Base-by-base conservation (phyloP, 2,113 vertebrate genomes). In the Chionomys nivalis region DNA sequence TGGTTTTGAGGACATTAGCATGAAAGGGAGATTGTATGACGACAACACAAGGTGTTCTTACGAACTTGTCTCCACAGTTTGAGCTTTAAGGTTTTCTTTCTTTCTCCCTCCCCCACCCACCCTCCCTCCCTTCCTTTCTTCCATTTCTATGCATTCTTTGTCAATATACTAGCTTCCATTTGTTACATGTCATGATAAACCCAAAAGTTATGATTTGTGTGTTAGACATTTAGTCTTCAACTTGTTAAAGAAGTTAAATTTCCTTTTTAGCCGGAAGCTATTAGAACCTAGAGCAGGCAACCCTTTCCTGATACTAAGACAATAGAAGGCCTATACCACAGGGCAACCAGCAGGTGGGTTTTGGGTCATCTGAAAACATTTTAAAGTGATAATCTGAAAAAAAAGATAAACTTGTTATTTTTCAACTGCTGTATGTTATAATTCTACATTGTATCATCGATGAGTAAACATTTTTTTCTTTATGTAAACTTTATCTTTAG, bases 201-300 rank as follows among this genome's bases (percentile, higher is more conserved):
- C 49, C 49, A 49, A 49, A 49, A 49, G 11, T 93, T 85, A 0
- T 31, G 42, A 94, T 96, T 81, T 8, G 6, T 95, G 87, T 87
- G 28, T 95, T 87, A 96, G 65, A 33, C 87, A 87, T 95, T 94
- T 87, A 92, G 42, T 95, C 70, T 96, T 91, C 13, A 92, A 78
- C 13, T 93, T 94, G 78, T 94, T 96, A 94, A 83, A 94, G 96
- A 96, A 12, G n/a, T 95, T 97, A 93, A 79, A 76, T 90, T 81
- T 97, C 33, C 75, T 92, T 93, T 93, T 55, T 92, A 91, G 66
- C 28, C 93, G 85, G 83, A 95, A 79, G 7, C 86, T 90, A 79
- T 75, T 94, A 36, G 89, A 94, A 93, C 26, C 42, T 78, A 94
- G 52, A 89, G 68, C 78, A 96, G 68, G 39, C 88, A 93, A 90